A percentile compares a stretch with the other conserved stretches of the same genome.
Evolutionary conservation across 2,797 vertebrate species (phyloP).

Genomic region (Sardinella longiceps): DNA sequence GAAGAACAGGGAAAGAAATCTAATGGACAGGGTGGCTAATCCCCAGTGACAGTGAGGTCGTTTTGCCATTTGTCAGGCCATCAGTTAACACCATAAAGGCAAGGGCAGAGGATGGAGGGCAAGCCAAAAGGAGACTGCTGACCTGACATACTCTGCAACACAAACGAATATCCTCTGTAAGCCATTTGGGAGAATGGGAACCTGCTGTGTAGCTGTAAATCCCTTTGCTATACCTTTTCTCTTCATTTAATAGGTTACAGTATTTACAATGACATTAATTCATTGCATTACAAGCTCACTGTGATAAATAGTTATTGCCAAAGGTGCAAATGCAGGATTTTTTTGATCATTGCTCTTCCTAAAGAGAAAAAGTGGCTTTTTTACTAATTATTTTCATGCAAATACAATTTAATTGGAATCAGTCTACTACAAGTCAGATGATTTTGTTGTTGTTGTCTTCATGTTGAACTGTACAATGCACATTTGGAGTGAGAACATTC

Average conservation of each 20-base stretch:
- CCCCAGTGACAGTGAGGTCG: background rate
- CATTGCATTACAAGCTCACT: too few species aligned
- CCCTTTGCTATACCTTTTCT: background rate
- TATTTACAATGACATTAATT: background rate
- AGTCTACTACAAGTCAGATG: too few species aligned
- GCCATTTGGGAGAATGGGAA: conserved; percentile 8
- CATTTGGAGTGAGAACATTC: too few species aligned
- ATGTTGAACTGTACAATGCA: too few species aligned
- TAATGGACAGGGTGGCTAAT: background rate
- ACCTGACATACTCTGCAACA: conserved; percentile 16
- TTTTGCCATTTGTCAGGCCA: conserved; percentile 6
- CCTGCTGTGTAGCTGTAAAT: background rate
- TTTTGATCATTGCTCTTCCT: too few species aligned
- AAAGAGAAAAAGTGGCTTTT: too few species aligned
- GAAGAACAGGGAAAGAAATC: background rate
- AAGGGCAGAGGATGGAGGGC: background rate
- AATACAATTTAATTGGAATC: too few species aligned
- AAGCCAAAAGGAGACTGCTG: conserved; percentile 23
- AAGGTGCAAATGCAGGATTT: too few species aligned
- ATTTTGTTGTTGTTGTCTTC: too few species aligned
- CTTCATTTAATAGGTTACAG: background rate
- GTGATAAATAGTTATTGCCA: too few species aligned
- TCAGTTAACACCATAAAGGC: background rate
- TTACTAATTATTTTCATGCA: too few species aligned
- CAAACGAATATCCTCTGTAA: conserved; percentile 22